phyloP scores from a whole-genome alignment of 2,888 invertebrate genomes.

The Lypha dubia region DNA sequence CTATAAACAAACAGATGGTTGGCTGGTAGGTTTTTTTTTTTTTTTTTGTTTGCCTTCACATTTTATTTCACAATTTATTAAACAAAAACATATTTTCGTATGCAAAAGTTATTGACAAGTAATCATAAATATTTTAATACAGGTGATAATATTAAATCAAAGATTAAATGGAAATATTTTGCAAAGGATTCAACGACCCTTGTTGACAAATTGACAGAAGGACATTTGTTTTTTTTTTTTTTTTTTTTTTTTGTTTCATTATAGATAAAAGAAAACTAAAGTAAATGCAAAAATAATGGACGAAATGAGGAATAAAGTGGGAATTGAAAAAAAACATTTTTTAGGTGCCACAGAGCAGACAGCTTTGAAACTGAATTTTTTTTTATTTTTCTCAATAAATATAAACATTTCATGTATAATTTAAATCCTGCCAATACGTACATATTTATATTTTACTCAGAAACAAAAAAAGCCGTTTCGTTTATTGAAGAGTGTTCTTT shows the following conservation, averaged over 20 bases:
- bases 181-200: conserved; percentile 29
- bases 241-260: not conserved
- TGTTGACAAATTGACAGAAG: conserved; percentile 35
- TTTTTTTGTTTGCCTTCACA: not conserved
- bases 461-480: too few species aligned
- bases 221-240: conserved; percentile 2
- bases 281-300: not conserved
- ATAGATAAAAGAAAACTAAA: conserved; percentile 5
- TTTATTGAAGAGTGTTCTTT: not conserved
- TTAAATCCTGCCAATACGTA: not conserved
- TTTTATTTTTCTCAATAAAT: not conserved
- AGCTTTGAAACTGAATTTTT: not conserved
- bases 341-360: not conserved
- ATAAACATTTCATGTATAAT: not conserved
- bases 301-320: not conserved
- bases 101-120: conserved; percentile 43
- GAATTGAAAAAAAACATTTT: not conserved
- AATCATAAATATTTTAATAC: conserved; percentile 56
- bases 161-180: conserved; percentile 37
- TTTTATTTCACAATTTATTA: not conserved
- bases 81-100: conserved; percentile 7
- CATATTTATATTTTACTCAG: not conserved
- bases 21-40: not conserved
- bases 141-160: conserved; percentile 63
- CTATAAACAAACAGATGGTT: conserved; percentile 40